A percentile compares a stretch with the other conserved stretches of the same genome.
Evolutionary conservation across 2,888 invertebrate genomes (phyloP).

Genomic region (Dasysyrphus albostriatus): DNA sequence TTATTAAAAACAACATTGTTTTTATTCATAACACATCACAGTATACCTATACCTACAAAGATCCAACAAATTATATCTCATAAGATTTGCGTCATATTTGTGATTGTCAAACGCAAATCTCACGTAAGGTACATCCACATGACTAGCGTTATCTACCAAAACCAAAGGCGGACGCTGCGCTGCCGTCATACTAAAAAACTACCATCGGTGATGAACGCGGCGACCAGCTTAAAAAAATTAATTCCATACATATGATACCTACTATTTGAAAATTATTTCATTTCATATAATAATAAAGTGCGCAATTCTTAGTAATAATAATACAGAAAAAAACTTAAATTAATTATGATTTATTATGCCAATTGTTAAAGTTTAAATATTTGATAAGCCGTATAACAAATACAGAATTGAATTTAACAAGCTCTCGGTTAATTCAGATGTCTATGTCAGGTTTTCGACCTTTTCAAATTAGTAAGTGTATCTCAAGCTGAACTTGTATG

Average conservation of each 20-base stretch:
- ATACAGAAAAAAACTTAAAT: slow-evolving; percentile 40
- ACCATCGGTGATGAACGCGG: slow-evolving; percentile 22
- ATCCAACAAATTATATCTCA: slow-evolving; percentile 1
- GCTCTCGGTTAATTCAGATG: slow-evolving; percentile 31
- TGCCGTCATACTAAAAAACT: slow-evolving; percentile 24
- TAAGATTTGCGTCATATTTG: slow-evolving; percentile 66
- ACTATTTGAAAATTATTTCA: slow-evolving; percentile 49
- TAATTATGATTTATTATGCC: slow-evolving; percentile 74
- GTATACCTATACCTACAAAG: background rate
- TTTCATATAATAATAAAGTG: slow-evolving; percentile 11
- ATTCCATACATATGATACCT: slow-evolving; percentile 14
- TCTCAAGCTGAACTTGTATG: slow-evolving; percentile 56
- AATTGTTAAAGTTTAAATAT: slow-evolving; percentile 73
- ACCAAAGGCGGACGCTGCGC: slow-evolving; percentile 7
- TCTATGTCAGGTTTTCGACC: slow-evolving; percentile 68
- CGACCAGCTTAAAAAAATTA: slow-evolving; percentile 14
- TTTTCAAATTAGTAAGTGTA: slow-evolving; percentile 56
- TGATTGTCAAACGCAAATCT: slow-evolving; percentile 55
- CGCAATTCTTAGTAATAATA: slow-evolving; percentile 42
- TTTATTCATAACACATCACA: slow-evolving; percentile 1
- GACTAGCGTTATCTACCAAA: slow-evolving; percentile 61
- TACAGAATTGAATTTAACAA: slow-evolving; percentile 61
- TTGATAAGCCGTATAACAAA: slow-evolving; percentile 62
- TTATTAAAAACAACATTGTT: slow-evolving; percentile 4
- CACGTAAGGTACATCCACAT: slow-evolving; percentile 57